phyloP scores from a whole-genome alignment of 2,888 invertebrate genomes.

The Drosophila prostipennis region DNA sequence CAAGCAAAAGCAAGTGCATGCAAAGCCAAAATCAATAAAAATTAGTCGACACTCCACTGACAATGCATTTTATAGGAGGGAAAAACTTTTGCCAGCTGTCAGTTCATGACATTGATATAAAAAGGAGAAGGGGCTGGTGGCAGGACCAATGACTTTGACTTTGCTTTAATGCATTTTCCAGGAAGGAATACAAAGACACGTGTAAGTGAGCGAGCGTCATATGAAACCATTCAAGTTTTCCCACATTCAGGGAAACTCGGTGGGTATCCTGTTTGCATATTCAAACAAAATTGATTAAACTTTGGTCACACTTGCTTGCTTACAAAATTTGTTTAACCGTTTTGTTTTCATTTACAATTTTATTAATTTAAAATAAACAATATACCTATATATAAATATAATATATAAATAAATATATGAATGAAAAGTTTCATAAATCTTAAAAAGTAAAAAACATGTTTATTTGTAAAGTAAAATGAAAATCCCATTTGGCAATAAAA shows the following conservation, averaged over 20 bases:
- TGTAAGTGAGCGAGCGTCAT: conserved; percentile 7
- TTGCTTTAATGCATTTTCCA: conserved; percentile 31
- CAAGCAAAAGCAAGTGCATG: conserved; percentile 19
- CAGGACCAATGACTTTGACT: conserved; percentile 31
- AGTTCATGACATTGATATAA: conserved; percentile 32
- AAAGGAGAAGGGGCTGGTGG: neutral
- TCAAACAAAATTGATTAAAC: conserved; percentile 7
- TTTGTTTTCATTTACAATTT: neutral
- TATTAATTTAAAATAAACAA: no score
- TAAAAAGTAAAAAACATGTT: neutral
- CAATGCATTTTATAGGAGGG: conserved; percentile 24
- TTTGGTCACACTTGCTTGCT: neutral
- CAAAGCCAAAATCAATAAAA: conserved; percentile 40
- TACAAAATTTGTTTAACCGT: neutral
- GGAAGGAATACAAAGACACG: conserved; percentile 18
- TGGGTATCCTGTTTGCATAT: conserved; percentile 17
- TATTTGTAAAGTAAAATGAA: neutral
- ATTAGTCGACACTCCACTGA: conserved; percentile 39
- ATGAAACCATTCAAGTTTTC: conserved; percentile 30
- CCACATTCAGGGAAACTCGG: conserved; percentile 16
- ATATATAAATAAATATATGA: no score
- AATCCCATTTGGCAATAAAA: neutral
- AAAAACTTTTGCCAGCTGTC: conserved; percentile 31
- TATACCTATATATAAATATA: no score
- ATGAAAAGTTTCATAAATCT: no score